Percentiles rank a stretch among this genome's conserved stretches.
Evolutionary conservation across 1,140 invertebrate species (phyloP).

Genomic region (Lucilia sericata): DNA sequence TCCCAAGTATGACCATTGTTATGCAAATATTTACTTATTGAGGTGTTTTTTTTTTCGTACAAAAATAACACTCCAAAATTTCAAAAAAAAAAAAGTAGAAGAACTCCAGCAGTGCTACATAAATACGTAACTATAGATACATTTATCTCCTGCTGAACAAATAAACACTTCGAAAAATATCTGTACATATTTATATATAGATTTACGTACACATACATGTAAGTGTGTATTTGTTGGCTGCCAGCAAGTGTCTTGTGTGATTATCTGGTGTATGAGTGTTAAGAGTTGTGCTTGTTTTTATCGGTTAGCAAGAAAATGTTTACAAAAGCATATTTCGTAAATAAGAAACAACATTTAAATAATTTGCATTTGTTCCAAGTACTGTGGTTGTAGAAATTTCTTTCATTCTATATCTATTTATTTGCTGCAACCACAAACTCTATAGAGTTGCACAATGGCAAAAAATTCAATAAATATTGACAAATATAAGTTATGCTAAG

Average conservation of each 20-base stretch:
- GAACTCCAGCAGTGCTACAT: no score
- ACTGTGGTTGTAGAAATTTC: conserved; percentile 6
- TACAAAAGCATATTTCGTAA: conserved; percentile 21
- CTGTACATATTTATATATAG: neutral
- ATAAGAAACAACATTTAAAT: conserved; percentile 38
- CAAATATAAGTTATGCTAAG: no score
- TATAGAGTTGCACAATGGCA: neutral
- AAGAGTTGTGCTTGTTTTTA: neutral
- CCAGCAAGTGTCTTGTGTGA: neutral
- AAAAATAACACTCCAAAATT: no score
- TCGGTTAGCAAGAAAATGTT: neutral
- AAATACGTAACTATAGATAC: no score
- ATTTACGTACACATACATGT: no score
- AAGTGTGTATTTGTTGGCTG: neutral
- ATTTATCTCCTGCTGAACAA: no score
- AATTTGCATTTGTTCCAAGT: conserved; percentile 35
- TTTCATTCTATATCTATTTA: neutral
- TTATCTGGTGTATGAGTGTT: neutral
- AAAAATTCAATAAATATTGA: neutral
- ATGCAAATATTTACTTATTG: conserved; percentile 38
- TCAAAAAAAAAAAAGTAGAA: neutral
- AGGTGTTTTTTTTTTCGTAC: neutral
- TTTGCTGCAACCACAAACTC: neutral
- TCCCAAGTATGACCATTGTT: conserved; percentile 36
- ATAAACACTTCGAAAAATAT: neutral